Percentiles rank a stretch among this genome's conserved stretches.
Conservation (phyloP, 2,888 invertebrate genomes). For the Xestia rhomboidea region DNA sequence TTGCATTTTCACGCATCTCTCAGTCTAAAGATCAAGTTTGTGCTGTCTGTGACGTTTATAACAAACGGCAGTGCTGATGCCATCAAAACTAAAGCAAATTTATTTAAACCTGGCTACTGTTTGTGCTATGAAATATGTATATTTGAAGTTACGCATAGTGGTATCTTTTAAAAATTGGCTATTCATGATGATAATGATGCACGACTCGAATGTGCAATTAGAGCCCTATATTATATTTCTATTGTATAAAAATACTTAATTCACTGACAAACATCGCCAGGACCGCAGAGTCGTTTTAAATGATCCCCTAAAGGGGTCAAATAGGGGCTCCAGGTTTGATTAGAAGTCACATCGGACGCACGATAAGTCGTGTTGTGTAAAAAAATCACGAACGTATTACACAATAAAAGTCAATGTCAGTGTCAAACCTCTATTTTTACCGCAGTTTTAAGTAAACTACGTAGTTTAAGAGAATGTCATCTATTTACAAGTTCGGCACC, state of each 20-base stretch:
- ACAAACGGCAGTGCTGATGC: conserved; percentile 26
- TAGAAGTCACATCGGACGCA: no score
- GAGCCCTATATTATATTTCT: background rate
- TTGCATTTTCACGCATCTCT: conserved; percentile 39
- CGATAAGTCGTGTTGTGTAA: background rate
- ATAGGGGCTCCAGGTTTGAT: no score
- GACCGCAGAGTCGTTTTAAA: no score
- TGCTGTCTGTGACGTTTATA: background rate
- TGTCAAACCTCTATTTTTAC: conserved; percentile 5
- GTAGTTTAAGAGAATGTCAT: conserved; percentile 14
- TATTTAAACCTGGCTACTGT: conserved; percentile 26
- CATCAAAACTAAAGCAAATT: conserved; percentile 27
- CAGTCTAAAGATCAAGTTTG: conserved; percentile 46
- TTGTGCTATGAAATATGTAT: background rate
- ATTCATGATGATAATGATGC: background rate
- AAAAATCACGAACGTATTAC: background rate
- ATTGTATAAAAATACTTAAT: no score
- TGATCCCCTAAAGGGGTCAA: no score
- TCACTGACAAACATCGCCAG: no score
- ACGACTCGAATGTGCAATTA: background rate
- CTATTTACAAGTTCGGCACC: conserved; percentile 25
- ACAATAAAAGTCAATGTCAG: conserved; percentile 19
- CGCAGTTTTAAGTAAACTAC: background rate
- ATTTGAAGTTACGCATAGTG: background rate
- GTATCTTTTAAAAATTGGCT: conserved; percentile 5